Conservation (phyloP, 2,797 vertebrate species). For the Crax fasciolata region DNA sequence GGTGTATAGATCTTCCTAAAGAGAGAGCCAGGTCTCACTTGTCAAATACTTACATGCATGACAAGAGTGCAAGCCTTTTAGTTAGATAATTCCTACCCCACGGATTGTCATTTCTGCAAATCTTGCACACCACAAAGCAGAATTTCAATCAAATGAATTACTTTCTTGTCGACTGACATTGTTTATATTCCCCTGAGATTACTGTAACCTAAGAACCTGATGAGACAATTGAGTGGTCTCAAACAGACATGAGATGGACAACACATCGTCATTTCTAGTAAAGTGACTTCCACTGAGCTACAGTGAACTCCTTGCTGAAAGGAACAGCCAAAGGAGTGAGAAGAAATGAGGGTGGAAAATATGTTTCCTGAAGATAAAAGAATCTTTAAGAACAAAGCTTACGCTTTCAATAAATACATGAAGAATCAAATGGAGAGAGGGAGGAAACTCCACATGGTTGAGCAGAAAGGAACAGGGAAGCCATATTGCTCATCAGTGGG, state of each 20-base stretch:
- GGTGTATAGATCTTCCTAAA: slow-evolving; percentile 13
- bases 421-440: not conserved
- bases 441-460: not conserved
- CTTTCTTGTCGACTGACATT: not conserved
- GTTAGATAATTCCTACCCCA: not conserved
- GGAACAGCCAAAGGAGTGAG: not conserved
- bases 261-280: not conserved
- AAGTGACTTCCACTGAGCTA: not conserved
- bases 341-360: not conserved
- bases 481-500: not conserved
- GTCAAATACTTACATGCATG: slow-evolving; percentile 17
- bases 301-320: not conserved
- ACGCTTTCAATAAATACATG: not conserved
- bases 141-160: not conserved
- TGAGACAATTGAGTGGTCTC: not conserved
- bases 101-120: not conserved
- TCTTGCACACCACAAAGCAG: not conserved
- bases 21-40: not conserved
- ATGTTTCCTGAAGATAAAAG: not conserved
- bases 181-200: not conserved
- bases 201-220: not conserved
- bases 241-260: not conserved
- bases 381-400: not conserved
- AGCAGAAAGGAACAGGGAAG: not conserved
- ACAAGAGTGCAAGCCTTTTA: slow-evolving; percentile 10